These are phyloP conservation scores for Cryptus viduatorius DNA, from an alignment of 2,888 invertebrate genomes.

Conservation along the genomic window DNA sequence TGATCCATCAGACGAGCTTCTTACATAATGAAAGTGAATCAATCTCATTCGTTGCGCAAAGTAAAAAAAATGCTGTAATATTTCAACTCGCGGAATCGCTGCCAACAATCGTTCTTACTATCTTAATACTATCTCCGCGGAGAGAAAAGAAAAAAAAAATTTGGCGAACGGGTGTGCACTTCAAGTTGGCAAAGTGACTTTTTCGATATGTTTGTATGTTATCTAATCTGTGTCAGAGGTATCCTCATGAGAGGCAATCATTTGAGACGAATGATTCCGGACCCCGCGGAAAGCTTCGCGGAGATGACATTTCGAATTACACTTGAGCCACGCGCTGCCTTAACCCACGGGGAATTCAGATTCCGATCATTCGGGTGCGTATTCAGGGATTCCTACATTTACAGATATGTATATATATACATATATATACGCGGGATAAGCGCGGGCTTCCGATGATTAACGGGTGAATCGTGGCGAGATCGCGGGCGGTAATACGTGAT, in stretches of 20 bases:
- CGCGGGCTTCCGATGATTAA: constrained; percentile 32
- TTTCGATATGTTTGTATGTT: neutral
- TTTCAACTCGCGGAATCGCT: neutral
- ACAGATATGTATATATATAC: neutral
- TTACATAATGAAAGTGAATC: neutral
- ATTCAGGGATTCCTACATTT: neutral
- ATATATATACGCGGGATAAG: neutral
- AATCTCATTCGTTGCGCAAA: neutral
- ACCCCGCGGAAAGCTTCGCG: neutral
- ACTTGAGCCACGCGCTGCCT: constrained; percentile 10
- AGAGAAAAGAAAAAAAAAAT: neutral
- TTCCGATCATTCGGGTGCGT: constrained; percentile 26
- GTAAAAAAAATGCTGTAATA: neutral
- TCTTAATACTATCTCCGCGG: no score
- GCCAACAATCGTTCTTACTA: neutral
- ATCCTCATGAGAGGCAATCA: constrained; percentile 7
- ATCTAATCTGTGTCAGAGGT: neutral
- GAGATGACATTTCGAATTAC: constrained; percentile 43
- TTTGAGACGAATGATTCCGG: constrained; percentile 21
- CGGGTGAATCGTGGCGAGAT: constrained; percentile 42
- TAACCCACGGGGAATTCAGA: constrained; percentile 16
- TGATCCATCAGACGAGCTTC: neutral
- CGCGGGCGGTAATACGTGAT: constrained; percentile 35
- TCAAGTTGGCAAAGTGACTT: neutral
- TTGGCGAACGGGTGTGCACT: neutral